Conservation (phyloP, 2,797 vertebrate species). For the Fistularia tabacaria region DNA sequence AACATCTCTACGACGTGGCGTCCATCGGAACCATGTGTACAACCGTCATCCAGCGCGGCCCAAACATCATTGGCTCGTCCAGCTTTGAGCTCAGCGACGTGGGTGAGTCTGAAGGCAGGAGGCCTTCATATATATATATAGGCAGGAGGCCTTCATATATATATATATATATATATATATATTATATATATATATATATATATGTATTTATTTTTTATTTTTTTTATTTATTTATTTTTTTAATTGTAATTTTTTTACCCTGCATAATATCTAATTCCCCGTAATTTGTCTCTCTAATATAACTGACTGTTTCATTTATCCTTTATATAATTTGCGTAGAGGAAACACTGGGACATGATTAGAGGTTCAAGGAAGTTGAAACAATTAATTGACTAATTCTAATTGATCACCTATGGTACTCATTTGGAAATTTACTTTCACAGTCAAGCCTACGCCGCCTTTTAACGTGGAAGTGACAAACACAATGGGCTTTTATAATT, state of each 20-base stretch:
- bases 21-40: conserved; percentile 42
- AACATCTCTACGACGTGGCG: rapidly evolving
- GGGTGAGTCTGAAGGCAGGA: conserved; percentile 42
- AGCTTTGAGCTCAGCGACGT: conserved; percentile 29
- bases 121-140: neutral
- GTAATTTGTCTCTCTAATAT: too few species aligned
- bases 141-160: neutral
- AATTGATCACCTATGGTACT: neutral
- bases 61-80: neutral
- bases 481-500: conserved; percentile 35
- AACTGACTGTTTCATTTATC: too few species aligned
- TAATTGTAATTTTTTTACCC: too few species aligned
- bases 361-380: neutral
- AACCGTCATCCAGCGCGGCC: neutral
- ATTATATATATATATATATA: neutral
- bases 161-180: neutral
- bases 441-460: conserved; percentile 65
- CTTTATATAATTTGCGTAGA: too few species aligned
- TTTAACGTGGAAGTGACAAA: conserved; percentile 38
- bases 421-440: conserved; percentile 13
- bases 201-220: too few species aligned
- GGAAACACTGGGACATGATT: too few species aligned
- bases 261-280: too few species aligned
- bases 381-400: conserved; percentile 5
- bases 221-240: too few species aligned